Evolutionary conservation across 2,797 vertebrate genomes (phyloP), one percentile per base, ranked within the genome.

Genomic region (Labeo calbasu): DNA sequence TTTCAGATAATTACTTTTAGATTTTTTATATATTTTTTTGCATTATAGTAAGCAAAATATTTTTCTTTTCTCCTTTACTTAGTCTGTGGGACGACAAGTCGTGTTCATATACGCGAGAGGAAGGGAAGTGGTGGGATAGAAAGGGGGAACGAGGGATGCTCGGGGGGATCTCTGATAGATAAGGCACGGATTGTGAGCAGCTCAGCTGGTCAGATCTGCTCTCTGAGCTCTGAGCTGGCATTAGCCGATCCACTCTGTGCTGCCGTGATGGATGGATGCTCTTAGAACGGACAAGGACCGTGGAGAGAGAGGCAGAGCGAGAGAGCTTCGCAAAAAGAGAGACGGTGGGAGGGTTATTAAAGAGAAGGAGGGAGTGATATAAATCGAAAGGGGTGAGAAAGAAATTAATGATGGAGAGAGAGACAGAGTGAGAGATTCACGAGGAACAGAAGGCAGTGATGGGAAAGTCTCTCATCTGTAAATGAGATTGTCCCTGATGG

Each of bases 191-290:
- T 83, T 79, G 77, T 79, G 81, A 79, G 85, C 77, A 80, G 81
- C 81, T 72, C 85, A 86, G 81, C 85, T 84, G 78, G 53, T 89
- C 88, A 88, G 89, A 92, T 91, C 89, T 88, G 87, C 75, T 83
- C 86, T 88, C 89, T 90, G 90, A 79, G 78, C 90, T 90, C 88
- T 85, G 84, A 69, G 82, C 79, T 84, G 90, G 85, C 87, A 92
- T 93, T 89, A 92, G 88, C 87, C 92, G 88, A 91, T 85, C 92
- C 90, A 91, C 75, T 73, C 83, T 80, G 50, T 77, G 84, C 69
- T 61, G 46, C 88, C 85, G 90, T 91, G 92, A 94, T 92, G 89
- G 92, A 91, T 90, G 88, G 79, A 88, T 90, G 72, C 86, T 86
- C 86, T 59, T 70, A 81, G 79, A 70, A 70, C 36, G 66, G 51